A percentile compares a stretch with the other conserved stretches of the same genome.
These are phyloP conservation scores for Tetropium fuscum DNA, from an alignment of 2,888 invertebrate genomes.

Conservation along the genomic window DNA sequence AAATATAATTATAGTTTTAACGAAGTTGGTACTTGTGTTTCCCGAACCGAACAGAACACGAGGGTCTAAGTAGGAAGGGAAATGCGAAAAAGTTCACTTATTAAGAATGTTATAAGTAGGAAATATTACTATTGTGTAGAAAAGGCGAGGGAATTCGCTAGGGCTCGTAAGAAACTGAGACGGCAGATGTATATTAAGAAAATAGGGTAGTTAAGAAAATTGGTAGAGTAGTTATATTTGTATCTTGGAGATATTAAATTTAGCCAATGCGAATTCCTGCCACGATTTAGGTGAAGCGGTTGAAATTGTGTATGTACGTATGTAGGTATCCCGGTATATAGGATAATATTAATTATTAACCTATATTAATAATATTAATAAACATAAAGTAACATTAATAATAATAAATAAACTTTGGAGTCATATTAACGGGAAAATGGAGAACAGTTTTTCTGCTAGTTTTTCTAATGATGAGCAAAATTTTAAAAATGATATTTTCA, in stretches of 20 bases:
- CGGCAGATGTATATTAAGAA: conserved; percentile 59
- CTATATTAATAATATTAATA: too few relatives aligned
- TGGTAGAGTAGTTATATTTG: conserved; percentile 62
- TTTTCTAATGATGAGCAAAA: too few relatives aligned
- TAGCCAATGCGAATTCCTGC: conserved; percentile 50
- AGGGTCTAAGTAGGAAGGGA: conserved; percentile 49
- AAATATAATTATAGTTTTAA: conserved; percentile 57
- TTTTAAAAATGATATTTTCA: too few relatives aligned
- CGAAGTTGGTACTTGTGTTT: conserved; percentile 57
- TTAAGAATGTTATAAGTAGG: conserved; percentile 61
- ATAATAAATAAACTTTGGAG: too few relatives aligned
- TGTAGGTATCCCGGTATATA: too few relatives aligned
- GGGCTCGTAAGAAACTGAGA: conserved; percentile 41
- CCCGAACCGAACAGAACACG: conserved; percentile 54
- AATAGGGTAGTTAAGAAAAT: conserved; percentile 63
- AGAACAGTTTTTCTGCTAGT: too few relatives aligned
- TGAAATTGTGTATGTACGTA: background rate
- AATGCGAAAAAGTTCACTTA: conserved; percentile 64
- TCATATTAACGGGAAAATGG: too few relatives aligned
- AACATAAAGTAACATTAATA: too few relatives aligned
- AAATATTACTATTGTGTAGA: conserved; percentile 57
- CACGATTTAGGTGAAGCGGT: conserved; percentile 46
- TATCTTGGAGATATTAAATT: conserved; percentile 62
- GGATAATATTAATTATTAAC: too few relatives aligned
- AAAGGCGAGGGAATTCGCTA: conserved; percentile 41